Conservation (phyloP, 2,888 invertebrate species). For the Unio delphinus region DNA sequence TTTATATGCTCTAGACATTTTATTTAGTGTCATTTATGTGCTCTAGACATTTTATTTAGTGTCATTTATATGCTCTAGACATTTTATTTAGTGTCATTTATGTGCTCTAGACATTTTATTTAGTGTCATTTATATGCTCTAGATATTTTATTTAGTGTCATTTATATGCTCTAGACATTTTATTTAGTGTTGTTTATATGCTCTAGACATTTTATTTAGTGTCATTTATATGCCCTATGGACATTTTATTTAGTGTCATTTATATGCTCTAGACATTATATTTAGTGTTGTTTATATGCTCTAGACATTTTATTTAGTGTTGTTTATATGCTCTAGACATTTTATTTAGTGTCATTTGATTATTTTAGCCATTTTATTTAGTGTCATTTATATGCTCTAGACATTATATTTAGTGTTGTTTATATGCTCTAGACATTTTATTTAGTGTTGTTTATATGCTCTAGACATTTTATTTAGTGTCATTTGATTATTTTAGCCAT, state of each 20-base stretch:
- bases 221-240: constrained; percentile 73
- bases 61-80: neutral
- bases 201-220: neutral
- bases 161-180: neutral
- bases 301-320: neutral
- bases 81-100: neutral
- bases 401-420: neutral
- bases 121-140: neutral
- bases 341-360: neutral
- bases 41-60: neutral
- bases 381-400: neutral
- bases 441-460: constrained; percentile 44
- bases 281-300: neutral
- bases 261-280: neutral
- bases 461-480: constrained; percentile 74
- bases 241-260: constrained; percentile 68
- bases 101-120: neutral
- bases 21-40: neutral
- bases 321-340: neutral
- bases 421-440: neutral
- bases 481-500: neutral
- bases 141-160: constrained; percentile 8
- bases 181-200: neutral
- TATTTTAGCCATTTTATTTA: constrained; percentile 4
- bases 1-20: constrained; percentile 74